Evolutionary conservation across 2,113 vertebrate genomes (phyloP), one percentile per base, ranked within the genome.

Genomic region (Tichodroma muraria): DNA sequence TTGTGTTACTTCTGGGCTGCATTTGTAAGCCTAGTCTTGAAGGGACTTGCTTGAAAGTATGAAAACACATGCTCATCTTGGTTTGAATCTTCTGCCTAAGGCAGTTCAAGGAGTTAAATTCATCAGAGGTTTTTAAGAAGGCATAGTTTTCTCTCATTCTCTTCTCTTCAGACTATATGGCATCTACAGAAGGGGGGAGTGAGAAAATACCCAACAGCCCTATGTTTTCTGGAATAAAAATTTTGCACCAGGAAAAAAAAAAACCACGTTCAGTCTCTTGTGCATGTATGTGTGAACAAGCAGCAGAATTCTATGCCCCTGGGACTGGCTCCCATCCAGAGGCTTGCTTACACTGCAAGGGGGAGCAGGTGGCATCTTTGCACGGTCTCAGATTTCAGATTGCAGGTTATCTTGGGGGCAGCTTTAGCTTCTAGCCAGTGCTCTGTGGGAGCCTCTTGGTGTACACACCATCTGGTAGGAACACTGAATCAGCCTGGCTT

Each of bases 311-410:
- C 14, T 8, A 0, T 92, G 90, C 80, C 77, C 90, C 80, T 81
- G 82, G 85, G 77, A 45, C 44, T 95, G 92, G 96, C 88, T 92
- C 24, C 61, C 33, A 20, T 87, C 86, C 90, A 96, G 86, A 15
- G 50, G 12, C 77, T 94, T 54, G 6, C 80, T 86, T 80, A 18
- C 24, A 15, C 18, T 85, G 90, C 69, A 75, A 78, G 49, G 35
- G 52, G 37, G 14, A 94, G 94, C 94, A 96, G 94, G 95, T 95
- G 95, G 86, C n/a, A 35, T 78, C 80, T 92, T 45, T 71, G 69
- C 83, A 90, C 77, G 23, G 3, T 64, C 92, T 86, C 94, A 11
- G 1, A 6, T 86, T 92, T 94, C 80, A 79, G 57, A 86, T 30
- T 92, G 69, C 35, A 45, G 56, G 69, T 87, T 84, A 84, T 94